These are phyloP conservation scores for Drosophila mayri DNA, from an alignment of 1,140 invertebrate species.

Conservation along the genomic window DNA sequence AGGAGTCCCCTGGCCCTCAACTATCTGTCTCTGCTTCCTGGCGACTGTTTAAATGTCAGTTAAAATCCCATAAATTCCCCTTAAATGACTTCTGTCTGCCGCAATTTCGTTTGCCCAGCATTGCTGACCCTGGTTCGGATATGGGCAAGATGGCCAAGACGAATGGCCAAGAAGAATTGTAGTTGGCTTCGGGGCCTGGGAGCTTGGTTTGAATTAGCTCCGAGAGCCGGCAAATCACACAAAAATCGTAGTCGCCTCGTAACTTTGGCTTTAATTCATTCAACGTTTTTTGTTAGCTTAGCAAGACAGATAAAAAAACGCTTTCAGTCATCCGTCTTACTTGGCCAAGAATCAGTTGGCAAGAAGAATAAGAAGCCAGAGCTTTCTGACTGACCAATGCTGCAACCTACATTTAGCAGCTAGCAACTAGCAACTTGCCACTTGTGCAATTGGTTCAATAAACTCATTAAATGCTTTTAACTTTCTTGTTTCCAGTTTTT, in stretches of 20 bases:
- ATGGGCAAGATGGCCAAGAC: conserved; percentile 56
- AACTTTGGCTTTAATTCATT: conserved; percentile 41
- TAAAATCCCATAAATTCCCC: conserved; percentile 83
- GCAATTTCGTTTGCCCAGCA: conserved; percentile 65
- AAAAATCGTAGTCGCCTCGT: conserved; percentile 15
- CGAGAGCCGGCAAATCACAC: conserved; percentile 29
- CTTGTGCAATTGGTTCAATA: conserved; percentile 79
- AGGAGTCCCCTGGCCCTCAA: not conserved
- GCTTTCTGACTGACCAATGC: conserved; percentile 29
- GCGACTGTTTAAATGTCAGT: conserved; percentile 81
- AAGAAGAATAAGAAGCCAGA: not conserved
- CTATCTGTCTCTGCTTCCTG: conserved; percentile 36
- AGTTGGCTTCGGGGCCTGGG: conserved; percentile 13
- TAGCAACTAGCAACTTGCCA: conserved; percentile 42
- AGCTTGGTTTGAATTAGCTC: conserved; percentile 49
- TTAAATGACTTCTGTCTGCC: conserved; percentile 84
- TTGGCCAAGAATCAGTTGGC: conserved; percentile 29
- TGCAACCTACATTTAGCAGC: conserved; percentile 47
- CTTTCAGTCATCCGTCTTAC: conserved; percentile 18
- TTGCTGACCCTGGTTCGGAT: conserved; percentile 53
- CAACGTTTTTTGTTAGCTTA: conserved; percentile 16
- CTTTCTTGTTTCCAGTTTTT: conserved; percentile 39
- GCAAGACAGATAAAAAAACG: conserved; percentile 11
- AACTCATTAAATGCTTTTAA: conserved; percentile 78
- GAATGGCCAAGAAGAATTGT: conserved; percentile 59